Evolutionary conservation across 2,888 invertebrate genomes (phyloP).

Genomic region (Clistopyga incitator): DNA sequence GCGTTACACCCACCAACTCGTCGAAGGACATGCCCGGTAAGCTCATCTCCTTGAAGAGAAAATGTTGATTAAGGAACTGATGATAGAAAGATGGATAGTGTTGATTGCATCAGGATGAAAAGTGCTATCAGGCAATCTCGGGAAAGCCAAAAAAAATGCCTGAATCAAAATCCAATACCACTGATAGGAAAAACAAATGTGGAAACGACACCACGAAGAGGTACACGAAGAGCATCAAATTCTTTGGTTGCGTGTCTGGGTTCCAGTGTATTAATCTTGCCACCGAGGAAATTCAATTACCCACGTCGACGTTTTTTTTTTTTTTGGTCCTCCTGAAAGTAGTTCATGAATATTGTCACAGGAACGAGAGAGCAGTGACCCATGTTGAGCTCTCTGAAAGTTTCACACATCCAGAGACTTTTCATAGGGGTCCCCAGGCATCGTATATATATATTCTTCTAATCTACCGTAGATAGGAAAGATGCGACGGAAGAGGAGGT

Average conservation of each 20-base stretch:
- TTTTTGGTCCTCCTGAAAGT: not conserved
- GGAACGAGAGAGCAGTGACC: not conserved
- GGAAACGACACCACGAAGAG: too few relatives aligned
- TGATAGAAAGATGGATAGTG: too few relatives aligned
- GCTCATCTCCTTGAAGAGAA: not conserved
- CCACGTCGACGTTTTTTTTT: constrained; percentile 1
- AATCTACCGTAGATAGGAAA: not conserved
- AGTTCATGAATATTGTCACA: not conserved
- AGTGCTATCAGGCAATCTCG: too few relatives aligned
- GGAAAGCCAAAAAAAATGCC: too few relatives aligned
- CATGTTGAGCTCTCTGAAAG: not conserved
- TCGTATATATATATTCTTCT: not conserved
- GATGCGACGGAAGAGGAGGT: not conserved
- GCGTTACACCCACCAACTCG: not conserved
- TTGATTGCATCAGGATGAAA: too few relatives aligned
- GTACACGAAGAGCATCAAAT: not conserved
- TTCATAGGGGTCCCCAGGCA: not conserved
- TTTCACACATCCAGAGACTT: not conserved
- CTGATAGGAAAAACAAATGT: too few relatives aligned
- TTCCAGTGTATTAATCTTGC: not conserved
- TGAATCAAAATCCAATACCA: too few relatives aligned
- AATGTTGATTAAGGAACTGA: not conserved
- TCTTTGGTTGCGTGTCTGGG: not conserved
- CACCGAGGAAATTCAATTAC: constrained; percentile 1
- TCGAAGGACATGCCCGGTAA: not conserved